These are phyloP conservation scores for Lepilemur septentrionalis DNA, from an alignment of 2,797 vertebrate species.

Conservation along the genomic window DNA sequence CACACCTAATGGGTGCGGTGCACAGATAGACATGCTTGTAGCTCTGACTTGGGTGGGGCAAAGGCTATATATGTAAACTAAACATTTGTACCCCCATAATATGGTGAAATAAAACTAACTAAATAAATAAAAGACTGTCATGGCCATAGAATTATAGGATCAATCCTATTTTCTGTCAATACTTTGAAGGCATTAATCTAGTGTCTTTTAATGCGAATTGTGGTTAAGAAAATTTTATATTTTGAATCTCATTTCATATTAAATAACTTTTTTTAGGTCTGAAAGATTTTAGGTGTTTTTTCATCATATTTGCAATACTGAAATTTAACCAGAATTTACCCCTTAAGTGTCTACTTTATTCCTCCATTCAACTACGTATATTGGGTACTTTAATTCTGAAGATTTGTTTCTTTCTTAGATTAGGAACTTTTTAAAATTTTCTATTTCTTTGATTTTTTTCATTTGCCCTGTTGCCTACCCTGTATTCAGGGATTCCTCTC, in stretches of 20 bases:
- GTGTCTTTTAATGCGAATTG: not conserved
- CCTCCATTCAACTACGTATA: not conserved
- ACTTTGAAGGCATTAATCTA: not conserved
- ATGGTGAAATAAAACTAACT: no score
- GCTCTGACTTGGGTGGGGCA: no score
- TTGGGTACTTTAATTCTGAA: not conserved
- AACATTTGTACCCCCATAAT: no score
- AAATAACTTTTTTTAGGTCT: not conserved
- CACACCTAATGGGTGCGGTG: no score
- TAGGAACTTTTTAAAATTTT: not conserved
- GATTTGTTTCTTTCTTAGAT: not conserved
- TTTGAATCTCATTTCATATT: conserved; percentile 2
- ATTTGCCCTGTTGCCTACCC: not conserved
- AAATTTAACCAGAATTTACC: conserved; percentile 1
- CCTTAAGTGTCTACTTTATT: not conserved
- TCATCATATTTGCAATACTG: not conserved
- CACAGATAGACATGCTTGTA: no score
- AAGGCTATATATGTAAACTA: no score
- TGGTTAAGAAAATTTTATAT: not conserved
- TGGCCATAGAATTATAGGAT: not conserved
- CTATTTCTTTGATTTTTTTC: not conserved
- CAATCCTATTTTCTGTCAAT: not conserved
- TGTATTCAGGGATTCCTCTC: not conserved
- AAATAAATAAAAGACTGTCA: not conserved
- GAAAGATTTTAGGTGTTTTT: conserved; percentile 8